Base-by-base conservation (phyloP, 2,113 vertebrate species). In the Pogonocichla stellata region DNA sequence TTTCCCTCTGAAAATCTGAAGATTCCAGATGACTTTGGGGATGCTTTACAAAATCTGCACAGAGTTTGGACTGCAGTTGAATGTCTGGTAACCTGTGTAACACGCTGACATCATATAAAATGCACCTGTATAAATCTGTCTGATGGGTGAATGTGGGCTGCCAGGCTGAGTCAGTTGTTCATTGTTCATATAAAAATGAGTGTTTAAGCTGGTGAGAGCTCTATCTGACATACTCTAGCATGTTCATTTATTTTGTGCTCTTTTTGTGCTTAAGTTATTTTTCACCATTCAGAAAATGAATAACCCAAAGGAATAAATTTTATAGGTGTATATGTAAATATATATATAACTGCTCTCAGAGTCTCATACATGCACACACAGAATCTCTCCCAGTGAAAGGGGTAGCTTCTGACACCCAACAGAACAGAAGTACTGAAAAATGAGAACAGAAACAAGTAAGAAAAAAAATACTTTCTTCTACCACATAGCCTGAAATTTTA, bases 401-500 rank as follows among this genome's bases (percentile, higher is more conserved):
- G 15, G 6, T 65, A 67, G 31, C 31, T 80, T 12, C 8, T 88
- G 43, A 42, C 10, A 57, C 33, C 19, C 71, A 56, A 8, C 2
- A 34, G 29, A 78, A 75, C 6, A 79, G 81, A 64, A 84, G 85
- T 61, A 29, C 43, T 72, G 66, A 71, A 75, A 86, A 89, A 61
- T 26, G 18, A 87, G n/a, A 92, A 54, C 19, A 26, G 64, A 81
- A 91, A 57, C 29, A 69, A 67, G 14, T 45, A 64, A 71, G 24
- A 71, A 73, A 58, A 77, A 77, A 58, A 50, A 13, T 17, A 42
- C 40, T 81, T 86, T 82, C n/a, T 84, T 57, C 23, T 78, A 38
- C 38, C 25, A 28, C 24, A 9, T 23, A 36, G 31, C 51, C 36
- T 73, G 29, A 86, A 86, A 73, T 29, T 8, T 57, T 43, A 51